Evolutionary conservation across 2,888 invertebrate species (phyloP), one percentile per base, ranked within the genome.

Genomic region (Alsophila aescularia): DNA sequence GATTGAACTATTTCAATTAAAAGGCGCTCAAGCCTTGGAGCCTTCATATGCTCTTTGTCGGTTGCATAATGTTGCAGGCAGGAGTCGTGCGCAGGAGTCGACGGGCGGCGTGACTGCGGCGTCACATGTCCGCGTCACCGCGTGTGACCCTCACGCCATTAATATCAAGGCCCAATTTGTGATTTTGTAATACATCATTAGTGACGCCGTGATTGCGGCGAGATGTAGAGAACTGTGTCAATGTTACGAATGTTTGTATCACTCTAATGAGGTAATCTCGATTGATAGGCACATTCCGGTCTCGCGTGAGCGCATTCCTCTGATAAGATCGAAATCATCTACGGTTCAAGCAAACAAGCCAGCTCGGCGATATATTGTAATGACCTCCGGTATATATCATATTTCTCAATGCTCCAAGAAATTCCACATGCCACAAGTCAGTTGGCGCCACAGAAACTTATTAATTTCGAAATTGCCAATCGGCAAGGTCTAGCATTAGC

Each of bases 111-210:
- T 87, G 86, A 80, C 73, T 72, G 63, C 51, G 67, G 67, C 78
- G 83, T 86, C 83, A 81, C 73, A 78, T 69, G 76, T 70, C 76
- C 66, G 72, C 85, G 86, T 24, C 24, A 5, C 24, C 24, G 24
- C 24, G 24, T 87, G 85, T 87, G 85, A 83, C 79, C 76, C 73
- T 64, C 52, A 56, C 77, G 85, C 83, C 88, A 52, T 36, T 44
- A 54, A 54, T 44, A 60, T 57, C 43, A 47, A 58, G 54, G 52
- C 52, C 47, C 48, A 47, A 52, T 59, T 32, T 31, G 14, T 51
- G 40, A 50, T 51, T 66, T 62, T 48, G 56, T 66, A 66, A 66
- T 36, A 42, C 21, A 40, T 53, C 41, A 54, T 52, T 53, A 58
- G 36, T 32, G 50, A 35, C 45, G 47, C 31, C 18, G 27, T 37